These are phyloP conservation scores for Phocoena sinus DNA, from an alignment of 2,113 vertebrate species.

Conservation along the genomic window DNA sequence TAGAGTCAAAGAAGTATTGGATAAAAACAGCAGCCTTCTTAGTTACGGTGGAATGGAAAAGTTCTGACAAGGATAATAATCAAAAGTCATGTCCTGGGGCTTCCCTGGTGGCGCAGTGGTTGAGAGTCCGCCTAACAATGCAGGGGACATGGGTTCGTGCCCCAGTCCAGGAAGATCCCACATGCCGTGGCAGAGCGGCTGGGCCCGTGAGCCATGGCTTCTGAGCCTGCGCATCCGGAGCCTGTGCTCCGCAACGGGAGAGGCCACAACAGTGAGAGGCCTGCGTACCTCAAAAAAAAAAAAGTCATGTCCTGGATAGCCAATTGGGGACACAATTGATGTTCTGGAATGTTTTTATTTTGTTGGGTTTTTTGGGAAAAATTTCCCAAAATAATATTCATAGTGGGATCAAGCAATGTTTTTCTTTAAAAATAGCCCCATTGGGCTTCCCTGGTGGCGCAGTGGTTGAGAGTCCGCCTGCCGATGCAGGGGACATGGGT, in stretches of 20 bases:
- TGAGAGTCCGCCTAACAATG: no score
- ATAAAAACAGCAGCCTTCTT: neutral
- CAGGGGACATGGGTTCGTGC: no score
- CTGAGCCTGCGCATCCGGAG: no score
- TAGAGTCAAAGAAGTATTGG: neutral
- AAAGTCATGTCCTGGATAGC: neutral
- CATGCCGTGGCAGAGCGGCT: no score
- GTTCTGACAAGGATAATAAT: neutral
- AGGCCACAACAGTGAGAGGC: no score
- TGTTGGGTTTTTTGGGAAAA: neutral
- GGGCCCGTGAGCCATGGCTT: no score
- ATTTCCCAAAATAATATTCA: neutral
- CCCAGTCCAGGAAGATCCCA: no score
- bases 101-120: no score
- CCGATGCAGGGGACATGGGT: no score
- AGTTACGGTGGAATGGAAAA: neutral
- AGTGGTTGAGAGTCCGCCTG: no score
- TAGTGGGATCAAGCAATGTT: neutral
- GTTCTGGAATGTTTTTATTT: neutral
- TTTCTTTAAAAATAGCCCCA: neutral
- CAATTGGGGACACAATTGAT: neutral
- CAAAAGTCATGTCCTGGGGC: neutral
- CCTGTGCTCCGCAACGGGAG: no score
- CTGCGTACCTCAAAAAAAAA: no score
- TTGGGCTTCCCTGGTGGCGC: neutral